Evolutionary conservation across 2,797 vertebrate species (phyloP), one percentile per base, ranked within the genome.

Genomic region (Xiphophorus birchmanni): DNA sequence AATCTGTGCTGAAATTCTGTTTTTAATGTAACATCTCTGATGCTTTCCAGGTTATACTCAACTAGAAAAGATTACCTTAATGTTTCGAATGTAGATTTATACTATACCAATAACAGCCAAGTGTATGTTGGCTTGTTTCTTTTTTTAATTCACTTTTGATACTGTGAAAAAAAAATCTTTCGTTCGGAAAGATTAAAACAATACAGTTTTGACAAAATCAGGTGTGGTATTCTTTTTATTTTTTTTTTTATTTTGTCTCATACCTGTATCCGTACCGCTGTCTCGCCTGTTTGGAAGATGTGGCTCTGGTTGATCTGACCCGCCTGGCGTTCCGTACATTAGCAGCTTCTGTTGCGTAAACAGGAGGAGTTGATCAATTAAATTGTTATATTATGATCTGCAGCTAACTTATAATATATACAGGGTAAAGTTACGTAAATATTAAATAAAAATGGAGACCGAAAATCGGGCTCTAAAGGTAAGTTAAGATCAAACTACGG

Each of bases 131-230:
- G 95, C 95, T 94, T 94, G 90, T 95, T 94, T 91, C 88, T 90
- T 92, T 88, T 93, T 94, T 85, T 95, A 95, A 95, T 95, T 97
- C 96, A 96, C 95, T 97, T 98, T 98, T 98, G 96, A 98, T 98
- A 98, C 97, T 98, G 97, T 98, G 97, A 98, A 97, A 96, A 95
- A 98, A 97, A 96, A 95, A 97, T 97, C 96, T 98, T 98, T 97
- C 97, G 82, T 95, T 95, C 89, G 72, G 97, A 97, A 97, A 97
- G 97, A 98, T 97, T 96, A 96, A 96, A 96, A 97, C 96, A 96
- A 95, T 94, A 96, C 96, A 94, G 94, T 97, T 97, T 97, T 97
- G 95, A 96, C 94, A 96, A 95, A 89, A 92, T 87, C 83, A 89
- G 91, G 91, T 95, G 91, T 96, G 89, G 88, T 84, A 92, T 95